These are phyloP conservation scores for Phymanthus crucifer DNA, from an alignment of 92 coral and sea anemone genomes.

Conservation along the genomic window DNA sequence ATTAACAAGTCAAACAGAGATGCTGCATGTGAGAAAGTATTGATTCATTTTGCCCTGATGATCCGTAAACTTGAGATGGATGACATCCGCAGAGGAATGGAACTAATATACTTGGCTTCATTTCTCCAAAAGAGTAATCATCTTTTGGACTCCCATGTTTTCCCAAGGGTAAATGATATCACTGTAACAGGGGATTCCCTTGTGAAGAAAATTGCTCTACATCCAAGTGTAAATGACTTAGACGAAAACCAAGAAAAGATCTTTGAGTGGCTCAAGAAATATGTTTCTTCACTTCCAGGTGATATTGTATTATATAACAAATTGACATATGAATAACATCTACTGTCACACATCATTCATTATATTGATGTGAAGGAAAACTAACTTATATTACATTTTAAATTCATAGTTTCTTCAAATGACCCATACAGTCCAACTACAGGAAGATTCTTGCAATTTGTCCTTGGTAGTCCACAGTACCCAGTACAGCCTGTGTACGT, in stretches of 20 bases:
- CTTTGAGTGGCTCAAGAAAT: slow-evolving; percentile 32
- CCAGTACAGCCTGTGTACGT: slow-evolving; percentile 38
- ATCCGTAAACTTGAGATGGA: slow-evolving; percentile 30
- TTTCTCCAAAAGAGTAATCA: slow-evolving; percentile 35
- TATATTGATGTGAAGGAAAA: not conserved
- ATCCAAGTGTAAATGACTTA: slow-evolving; percentile 12
- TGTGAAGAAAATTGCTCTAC: slow-evolving; percentile 26
- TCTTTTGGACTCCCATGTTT: slow-evolving; percentile 17
- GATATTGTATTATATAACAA: not conserved
- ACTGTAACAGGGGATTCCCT: slow-evolving; percentile 28
- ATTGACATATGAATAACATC: not conserved
- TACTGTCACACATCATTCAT: not conserved
- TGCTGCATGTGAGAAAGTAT: slow-evolving; percentile 32
- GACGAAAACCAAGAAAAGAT: slow-evolving; percentile 24
- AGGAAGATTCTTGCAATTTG: slow-evolving; percentile 48
- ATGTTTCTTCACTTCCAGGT: slow-evolving; percentile 31
- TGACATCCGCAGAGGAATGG: slow-evolving; percentile 53
- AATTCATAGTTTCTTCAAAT: slow-evolving; percentile 13
- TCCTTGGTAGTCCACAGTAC: slow-evolving; percentile 28
- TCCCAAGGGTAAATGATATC: slow-evolving; percentile 30
- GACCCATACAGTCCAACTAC: slow-evolving; percentile 29
- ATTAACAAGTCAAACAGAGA: slow-evolving; percentile 33
- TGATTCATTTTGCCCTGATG: slow-evolving; percentile 35
- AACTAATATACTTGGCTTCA: slow-evolving; percentile 29
- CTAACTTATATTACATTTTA: not conserved